Evolutionary conservation across 2,888 invertebrate genomes (phyloP).

Genomic region (Brachyopa scutellaris): DNA sequence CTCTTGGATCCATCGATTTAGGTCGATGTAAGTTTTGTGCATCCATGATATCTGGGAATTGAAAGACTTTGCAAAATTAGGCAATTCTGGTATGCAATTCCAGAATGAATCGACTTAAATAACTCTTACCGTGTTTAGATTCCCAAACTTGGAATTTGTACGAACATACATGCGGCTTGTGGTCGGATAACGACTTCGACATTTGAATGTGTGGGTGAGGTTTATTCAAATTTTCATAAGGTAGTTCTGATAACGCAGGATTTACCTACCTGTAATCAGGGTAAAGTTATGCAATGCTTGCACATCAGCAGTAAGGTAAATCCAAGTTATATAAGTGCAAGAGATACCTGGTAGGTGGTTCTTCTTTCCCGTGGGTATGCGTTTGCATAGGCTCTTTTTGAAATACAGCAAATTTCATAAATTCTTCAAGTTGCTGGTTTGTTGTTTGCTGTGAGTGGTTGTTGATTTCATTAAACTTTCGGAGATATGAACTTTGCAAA

Average conservation of each 20-base stretch:
- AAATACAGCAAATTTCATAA: slow-evolving; percentile 41
- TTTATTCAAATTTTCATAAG: slow-evolving; percentile 59
- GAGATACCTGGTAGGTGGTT: slow-evolving; percentile 9
- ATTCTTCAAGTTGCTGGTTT: slow-evolving; percentile 26
- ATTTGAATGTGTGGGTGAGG: slow-evolving; percentile 26
- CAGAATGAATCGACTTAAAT: slow-evolving; percentile 32
- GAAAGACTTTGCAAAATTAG: slow-evolving; percentile 58
- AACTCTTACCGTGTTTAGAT: slow-evolving; percentile 48
- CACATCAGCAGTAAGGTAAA: slow-evolving; percentile 19
- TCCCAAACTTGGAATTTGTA: slow-evolving; percentile 20
- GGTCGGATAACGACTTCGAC: slow-evolving; percentile 22
- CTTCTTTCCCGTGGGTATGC: neutral
- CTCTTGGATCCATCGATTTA: slow-evolving; percentile 42
- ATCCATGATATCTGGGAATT: neutral
- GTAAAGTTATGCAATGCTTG: slow-evolving; percentile 50
- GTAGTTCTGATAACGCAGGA: slow-evolving; percentile 26
- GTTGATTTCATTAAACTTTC: slow-evolving; percentile 27
- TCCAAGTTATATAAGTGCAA: neutral
- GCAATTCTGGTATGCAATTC: slow-evolving; percentile 17
- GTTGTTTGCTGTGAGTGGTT: slow-evolving; percentile 9
- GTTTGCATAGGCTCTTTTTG: slow-evolving; percentile 23
- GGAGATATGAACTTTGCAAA: slow-evolving; percentile 31
- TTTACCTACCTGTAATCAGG: slow-evolving; percentile 26
- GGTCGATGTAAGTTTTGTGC: slow-evolving; percentile 39
- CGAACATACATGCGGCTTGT: slow-evolving; percentile 5